A percentile compares a stretch with the other conserved stretches of the same genome.
Evolutionary conservation across 1,140 invertebrate genomes (phyloP).

Genomic region (Polyergus mexicanus): DNA sequence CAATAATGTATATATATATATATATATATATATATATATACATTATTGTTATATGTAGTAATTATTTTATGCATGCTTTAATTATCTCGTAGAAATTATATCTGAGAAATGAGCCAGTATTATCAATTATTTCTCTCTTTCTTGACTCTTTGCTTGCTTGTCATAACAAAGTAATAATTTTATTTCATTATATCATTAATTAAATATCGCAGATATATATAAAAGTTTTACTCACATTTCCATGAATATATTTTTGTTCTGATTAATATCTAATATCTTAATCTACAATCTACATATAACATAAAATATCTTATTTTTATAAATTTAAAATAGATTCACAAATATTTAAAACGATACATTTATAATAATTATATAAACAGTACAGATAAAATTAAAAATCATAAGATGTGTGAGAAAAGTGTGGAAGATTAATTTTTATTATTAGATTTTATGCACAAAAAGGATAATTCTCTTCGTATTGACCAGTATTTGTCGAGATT

Average conservation of each 20-base stretch:
- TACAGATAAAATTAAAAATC: neutral
- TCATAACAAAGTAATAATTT: neutral
- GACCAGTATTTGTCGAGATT: neutral
- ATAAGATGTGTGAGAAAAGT: neutral
- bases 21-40: no score
- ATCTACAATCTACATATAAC: neutral
- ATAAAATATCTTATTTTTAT: constrained; percentile 37
- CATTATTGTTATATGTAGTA: no score
- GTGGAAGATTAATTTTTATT: constrained; percentile 12
- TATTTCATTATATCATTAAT: neutral
- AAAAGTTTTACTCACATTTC: neutral
- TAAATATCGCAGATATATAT: neutral
- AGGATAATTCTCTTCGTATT: neutral
- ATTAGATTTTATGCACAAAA: neutral
- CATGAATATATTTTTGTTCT: neutral
- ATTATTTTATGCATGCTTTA: neutral
- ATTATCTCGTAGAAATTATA: constrained; percentile 22
- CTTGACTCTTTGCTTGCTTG: neutral
- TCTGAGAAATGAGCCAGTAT: neutral
- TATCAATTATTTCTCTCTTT: neutral
- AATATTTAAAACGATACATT: neutral
- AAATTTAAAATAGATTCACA: neutral
- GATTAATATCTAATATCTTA: neutral
- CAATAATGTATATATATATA: no score
- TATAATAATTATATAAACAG: neutral